Base-by-base conservation (phyloP, 2,888 invertebrate species). In the Rugalucina vietnamica region DNA sequence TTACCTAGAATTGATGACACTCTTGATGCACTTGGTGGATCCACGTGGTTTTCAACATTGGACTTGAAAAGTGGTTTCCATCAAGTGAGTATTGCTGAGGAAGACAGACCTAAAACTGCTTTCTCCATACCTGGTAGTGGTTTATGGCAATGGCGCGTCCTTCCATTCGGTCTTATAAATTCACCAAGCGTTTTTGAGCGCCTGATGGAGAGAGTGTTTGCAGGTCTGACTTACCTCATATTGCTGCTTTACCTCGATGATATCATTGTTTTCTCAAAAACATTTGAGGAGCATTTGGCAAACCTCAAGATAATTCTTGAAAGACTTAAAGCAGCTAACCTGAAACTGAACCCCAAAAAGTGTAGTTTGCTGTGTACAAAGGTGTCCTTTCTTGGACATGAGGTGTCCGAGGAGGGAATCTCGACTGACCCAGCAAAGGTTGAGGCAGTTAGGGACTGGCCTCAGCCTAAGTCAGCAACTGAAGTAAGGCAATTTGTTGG, bases 1-100 rank as follows among this genome's bases (percentile, higher is more conserved):
- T 39, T 88, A 43, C 85, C 85, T 5, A 74, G 86, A 34, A 83
- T 82, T 43, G 82, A 87, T 21, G 76, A 85, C 14, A 70, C 84
- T 1, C 69, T 88, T 8, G 82, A 85, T 69, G 73, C 79, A 49
- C 27, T 85, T 2, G 43, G 82, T 12, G 81, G 88, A 8, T 71
- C 83, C 14, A 79, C 73, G 21, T 86, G 81, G 74, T 88, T 81
- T 32, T 79, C 74, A 75, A 78, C 79, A 3, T 27, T 85, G 2
- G 86, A 86, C 43, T 75, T 76, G 29, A 76, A 79, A 49, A 65
- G 49, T 0, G 83, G 83, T 21, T 83, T 79, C 70, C 83, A 57
- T 76, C 85, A 87, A 43, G 81, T 87, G 5, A 76, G 71, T 24
- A 34, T 87, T 39, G 37, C 54, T 4, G 76, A 80, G 39, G 21